phyloP scores from a whole-genome alignment of 2,797 vertebrate genomes.

The Poecile montanus region DNA sequence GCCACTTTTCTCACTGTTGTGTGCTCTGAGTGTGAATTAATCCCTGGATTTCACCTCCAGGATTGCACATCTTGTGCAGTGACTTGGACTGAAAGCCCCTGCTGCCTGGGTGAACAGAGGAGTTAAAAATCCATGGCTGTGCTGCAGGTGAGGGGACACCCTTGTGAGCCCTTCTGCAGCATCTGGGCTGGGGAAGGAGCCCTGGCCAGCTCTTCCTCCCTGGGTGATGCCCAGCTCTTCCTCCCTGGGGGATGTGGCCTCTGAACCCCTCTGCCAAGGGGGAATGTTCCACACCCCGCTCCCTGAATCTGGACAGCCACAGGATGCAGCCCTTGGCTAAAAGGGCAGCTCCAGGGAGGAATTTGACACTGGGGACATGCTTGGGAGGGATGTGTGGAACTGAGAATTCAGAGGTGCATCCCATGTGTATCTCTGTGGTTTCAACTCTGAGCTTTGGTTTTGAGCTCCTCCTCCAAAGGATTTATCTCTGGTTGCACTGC shows the following conservation, averaged over 20 bases:
- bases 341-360: neutral
- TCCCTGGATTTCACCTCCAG: slow-evolving; percentile 6
- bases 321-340: neutral
- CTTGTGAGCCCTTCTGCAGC: neutral
- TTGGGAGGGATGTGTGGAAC: neutral
- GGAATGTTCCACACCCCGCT: neutral
- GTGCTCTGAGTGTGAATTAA: neutral
- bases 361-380: neutral
- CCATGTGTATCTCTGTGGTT: neutral
- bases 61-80: slow-evolving; percentile 51
- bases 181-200: neutral
- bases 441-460: neutral
- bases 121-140: slow-evolving; percentile 43
- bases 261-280: neutral
- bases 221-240: neutral
- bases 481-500: neutral
- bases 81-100: slow-evolving; percentile 34
- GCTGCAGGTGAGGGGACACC: slow-evolving; percentile 4
- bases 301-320: neutral
- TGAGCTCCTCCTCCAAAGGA: neutral
- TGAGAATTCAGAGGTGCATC: neutral
- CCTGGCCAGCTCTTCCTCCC: neutral
- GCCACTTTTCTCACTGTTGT: neutral
- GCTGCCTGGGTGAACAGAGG: slow-evolving; percentile 51
- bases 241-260: rapidly evolving